A percentile compares a stretch with the other conserved stretches of the same genome.
Evolutionary conservation across 2,797 vertebrate species (phyloP).

Genomic region (Catostomus latipinnis): DNA sequence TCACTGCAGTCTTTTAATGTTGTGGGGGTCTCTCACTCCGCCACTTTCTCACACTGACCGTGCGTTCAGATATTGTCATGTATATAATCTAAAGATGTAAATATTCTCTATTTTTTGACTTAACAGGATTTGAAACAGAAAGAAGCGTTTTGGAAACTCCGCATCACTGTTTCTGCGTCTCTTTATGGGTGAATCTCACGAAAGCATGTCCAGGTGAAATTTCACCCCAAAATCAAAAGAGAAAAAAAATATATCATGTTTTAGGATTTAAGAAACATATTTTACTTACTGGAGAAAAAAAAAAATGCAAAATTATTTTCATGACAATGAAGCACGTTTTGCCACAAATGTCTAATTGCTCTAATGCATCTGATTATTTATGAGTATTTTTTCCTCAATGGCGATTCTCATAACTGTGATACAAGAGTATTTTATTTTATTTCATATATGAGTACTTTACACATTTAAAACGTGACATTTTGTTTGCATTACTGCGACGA

Average conservation of each 20-base stretch:
- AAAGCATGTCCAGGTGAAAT: background rate
- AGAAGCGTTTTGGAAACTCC: conserved; percentile 50
- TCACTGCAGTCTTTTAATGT: conserved; percentile 17
- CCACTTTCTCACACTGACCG: conserved; percentile 18
- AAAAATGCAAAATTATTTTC: background rate
- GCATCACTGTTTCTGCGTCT: conserved; percentile 20
- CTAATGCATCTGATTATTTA: no score
- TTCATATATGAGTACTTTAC: background rate
- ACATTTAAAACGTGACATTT: no score
- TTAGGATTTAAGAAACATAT: background rate
- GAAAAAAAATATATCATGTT: background rate
- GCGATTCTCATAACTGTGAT: background rate
- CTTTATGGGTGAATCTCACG: conserved; percentile 17
- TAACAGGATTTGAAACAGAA: conserved; percentile 52
- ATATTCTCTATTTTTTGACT: conserved; percentile 64
- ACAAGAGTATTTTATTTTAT: background rate
- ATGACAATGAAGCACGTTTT: background rate
- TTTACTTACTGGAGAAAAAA: background rate
- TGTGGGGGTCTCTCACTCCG: conserved; percentile 24
- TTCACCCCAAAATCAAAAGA: conserved; percentile 2
- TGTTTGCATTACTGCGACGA: no score
- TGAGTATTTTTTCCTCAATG: no score
- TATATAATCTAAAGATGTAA: conserved; percentile 64
- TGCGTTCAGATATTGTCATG: conserved; percentile 50
- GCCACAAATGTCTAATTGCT: no score